Percentiles rank a stretch among this genome's conserved stretches.
These are phyloP conservation scores for Malurus leucopterus DNA, from an alignment of 2,797 vertebrate species.

Conservation along the genomic window DNA sequence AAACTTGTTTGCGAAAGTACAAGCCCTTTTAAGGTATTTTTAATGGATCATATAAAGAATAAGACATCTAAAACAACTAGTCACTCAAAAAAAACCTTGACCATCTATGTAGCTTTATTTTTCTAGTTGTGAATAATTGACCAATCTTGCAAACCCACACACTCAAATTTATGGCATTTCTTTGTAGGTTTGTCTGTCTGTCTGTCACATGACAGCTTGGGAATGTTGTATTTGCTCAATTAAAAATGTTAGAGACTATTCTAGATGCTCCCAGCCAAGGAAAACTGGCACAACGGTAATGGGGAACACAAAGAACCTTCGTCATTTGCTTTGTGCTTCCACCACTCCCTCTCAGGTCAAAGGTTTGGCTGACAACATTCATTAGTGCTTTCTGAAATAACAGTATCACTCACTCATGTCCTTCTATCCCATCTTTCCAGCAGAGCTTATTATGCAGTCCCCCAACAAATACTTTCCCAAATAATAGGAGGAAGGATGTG, in stretches of 20 bases:
- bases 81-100: constrained; percentile 31
- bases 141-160: constrained; percentile 4
- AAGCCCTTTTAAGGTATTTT: constrained; percentile 37
- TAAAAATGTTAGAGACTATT: constrained; percentile 10
- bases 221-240: neutral
- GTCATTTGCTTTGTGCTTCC: neutral
- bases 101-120: constrained; percentile 42
- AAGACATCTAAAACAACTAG: constrained; percentile 34
- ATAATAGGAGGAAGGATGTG: neutral
- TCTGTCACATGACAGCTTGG: neutral
- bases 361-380: constrained; percentile 12
- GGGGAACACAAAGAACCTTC: neutral
- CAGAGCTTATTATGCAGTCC: neutral
- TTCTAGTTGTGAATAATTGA: constrained; percentile 30
- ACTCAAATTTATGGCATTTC: constrained; percentile 20
- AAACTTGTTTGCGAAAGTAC: neutral
- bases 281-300: neutral
- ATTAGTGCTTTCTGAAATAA: constrained; percentile 28
- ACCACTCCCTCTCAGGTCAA: constrained; percentile 32
- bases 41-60: neutral
- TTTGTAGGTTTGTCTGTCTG: constrained; percentile 9
- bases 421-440: neutral
- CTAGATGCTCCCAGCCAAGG: constrained; percentile 19
- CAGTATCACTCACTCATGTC: neutral
- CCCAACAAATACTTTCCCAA: neutral